Conservation (phyloP, 2,888 invertebrate genomes). For the Lacanobia oleracea region DNA sequence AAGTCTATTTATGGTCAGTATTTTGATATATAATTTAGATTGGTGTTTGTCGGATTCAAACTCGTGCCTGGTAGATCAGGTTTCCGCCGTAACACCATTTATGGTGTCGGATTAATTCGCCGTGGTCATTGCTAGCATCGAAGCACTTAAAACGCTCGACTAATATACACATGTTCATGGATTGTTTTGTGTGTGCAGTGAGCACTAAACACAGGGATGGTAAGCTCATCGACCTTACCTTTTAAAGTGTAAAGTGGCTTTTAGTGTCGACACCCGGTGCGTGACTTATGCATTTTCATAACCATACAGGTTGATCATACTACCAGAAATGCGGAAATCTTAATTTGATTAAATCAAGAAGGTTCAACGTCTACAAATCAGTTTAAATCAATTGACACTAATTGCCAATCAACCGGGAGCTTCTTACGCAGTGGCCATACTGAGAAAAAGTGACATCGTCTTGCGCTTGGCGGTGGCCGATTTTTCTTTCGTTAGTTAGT, state of each 20-base stretch:
- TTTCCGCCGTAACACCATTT: conserved; percentile 84
- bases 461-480: conserved; percentile 77
- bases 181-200: conserved; percentile 64
- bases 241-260: conserved; percentile 24
- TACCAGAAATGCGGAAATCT: conserved; percentile 18
- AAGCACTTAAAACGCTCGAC: conserved; percentile 60
- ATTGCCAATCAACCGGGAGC: conserved; percentile 64
- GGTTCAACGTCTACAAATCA: conserved; percentile 57
- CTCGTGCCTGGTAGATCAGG: conserved; percentile 84
- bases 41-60: conserved; percentile 76
- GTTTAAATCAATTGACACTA: conserved; percentile 68
- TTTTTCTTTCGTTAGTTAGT: conserved; percentile 86
- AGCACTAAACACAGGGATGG: conserved; percentile 55
- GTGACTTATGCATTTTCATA: conserved; percentile 32
- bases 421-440: conserved; percentile 34
- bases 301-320: background rate
- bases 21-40: conserved; percentile 88
- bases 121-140: conserved; percentile 76
- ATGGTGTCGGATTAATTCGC: conserved; percentile 86
- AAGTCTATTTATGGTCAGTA: conserved; percentile 87
- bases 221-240: conserved; percentile 57
- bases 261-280: conserved; percentile 27
- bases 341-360: conserved; percentile 15
- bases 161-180: conserved; percentile 67
- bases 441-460: conserved; percentile 62